Conservation (phyloP, 2,888 invertebrate species). For the Acronicta psi region DNA sequence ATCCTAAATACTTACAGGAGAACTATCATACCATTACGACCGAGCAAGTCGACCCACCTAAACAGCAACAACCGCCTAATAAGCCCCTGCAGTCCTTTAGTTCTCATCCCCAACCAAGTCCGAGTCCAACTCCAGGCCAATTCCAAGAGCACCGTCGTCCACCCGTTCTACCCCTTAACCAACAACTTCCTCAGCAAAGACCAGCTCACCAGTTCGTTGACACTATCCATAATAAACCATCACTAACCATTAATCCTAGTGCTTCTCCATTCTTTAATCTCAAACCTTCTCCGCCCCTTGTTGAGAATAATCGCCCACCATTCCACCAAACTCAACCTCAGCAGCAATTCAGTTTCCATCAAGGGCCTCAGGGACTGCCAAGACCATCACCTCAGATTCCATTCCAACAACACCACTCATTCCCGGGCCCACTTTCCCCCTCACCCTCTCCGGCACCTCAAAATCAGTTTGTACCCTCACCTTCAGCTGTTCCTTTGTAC, state of each 20-base stretch:
- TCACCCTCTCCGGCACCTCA: constrained; percentile 76
- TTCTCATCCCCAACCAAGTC: constrained; percentile 71
- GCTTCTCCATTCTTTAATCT: constrained; percentile 82
- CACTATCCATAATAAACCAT: constrained; percentile 76
- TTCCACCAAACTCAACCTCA: constrained; percentile 79
- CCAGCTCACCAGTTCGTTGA: constrained; percentile 80
- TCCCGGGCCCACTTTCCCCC: constrained; percentile 65
- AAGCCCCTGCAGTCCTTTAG: constrained; percentile 77
- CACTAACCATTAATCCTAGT: constrained; percentile 73
- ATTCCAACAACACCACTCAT: constrained; percentile 69
- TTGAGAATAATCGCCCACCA: constrained; percentile 79
- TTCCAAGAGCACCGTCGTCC: constrained; percentile 79
- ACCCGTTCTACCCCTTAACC: constrained; percentile 74
- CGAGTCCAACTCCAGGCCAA: constrained; percentile 73
- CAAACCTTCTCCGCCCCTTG: constrained; percentile 82
- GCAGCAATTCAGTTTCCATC: constrained; percentile 84
- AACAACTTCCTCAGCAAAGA: constrained; percentile 86
- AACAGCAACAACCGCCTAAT: constrained; percentile 78
- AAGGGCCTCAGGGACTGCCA: constrained; percentile 74
- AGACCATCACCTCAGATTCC: constrained; percentile 73
- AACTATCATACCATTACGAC: constrained; percentile 87
- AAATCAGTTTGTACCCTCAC: constrained; percentile 81
- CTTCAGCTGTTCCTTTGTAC: constrained; percentile 78
- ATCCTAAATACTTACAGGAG: constrained; percentile 86
- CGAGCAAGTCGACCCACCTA: constrained; percentile 82